Evolutionary conservation across 2,888 invertebrate species (phyloP), one percentile per base, ranked within the genome.

Genomic region (Scaptomyza caliginosa): DNA sequence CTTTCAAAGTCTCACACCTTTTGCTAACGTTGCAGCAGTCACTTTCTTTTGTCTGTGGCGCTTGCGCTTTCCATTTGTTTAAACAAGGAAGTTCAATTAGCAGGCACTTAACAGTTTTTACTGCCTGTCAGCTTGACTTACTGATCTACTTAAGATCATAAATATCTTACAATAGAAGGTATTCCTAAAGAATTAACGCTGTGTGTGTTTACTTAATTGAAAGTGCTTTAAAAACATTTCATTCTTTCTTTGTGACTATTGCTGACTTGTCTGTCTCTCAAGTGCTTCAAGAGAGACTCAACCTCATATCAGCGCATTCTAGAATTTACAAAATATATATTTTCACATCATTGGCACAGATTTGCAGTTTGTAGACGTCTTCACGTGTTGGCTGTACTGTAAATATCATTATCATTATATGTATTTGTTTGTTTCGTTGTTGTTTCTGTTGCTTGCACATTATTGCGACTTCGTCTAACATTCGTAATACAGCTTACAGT

Each of bases 21-120:
- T 13, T 7, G 3, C 10, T 5, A n/a, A 3, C 17, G 24, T 4
- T 38, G 19, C 58, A 65, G 19, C 58, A 65, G 40, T 77, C 67
- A 77, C 78, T 73, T 83, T 77, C 69, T 52, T 67, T 16, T 19
- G 17, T 42, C 13, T 24, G 19, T 23, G 7, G 23, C 34, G 43
- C 28, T 46, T 64, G 39, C 42, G 56, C 71, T 74, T 76, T 68
- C 58, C 60, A 40, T 57, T 49, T 48, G 36, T 48, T 32, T 43
- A 10, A 42, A 26, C 2, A 28, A 8, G 16, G 32, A 28, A 83
- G 78, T 34, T 51, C 85, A 81, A 86, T 81, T 81, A 81, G 76
- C 87, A 67, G 4, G 28, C 16, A 32, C 48, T 60, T 81, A 55
- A 63, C 49, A 81, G 58, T 19, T 49, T 62, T 42, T 39, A 56